phyloP scores from a whole-genome alignment of 2,888 invertebrate genomes.

The Pseudanteris insignis region DNA sequence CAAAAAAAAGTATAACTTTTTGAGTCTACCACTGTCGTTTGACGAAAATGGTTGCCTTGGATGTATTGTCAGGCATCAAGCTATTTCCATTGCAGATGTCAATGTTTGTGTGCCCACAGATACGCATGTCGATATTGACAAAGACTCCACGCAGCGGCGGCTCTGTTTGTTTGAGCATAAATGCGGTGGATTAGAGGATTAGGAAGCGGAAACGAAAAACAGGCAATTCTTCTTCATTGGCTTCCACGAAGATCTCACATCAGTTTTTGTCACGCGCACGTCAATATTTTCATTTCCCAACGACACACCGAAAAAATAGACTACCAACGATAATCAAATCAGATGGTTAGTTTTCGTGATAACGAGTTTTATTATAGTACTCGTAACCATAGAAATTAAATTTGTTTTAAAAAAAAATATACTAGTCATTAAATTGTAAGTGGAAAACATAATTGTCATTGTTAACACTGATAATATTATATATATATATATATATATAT shows the following conservation, averaged over 20 bases:
- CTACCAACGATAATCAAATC: too few relatives aligned
- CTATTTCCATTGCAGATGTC: conserved; percentile 26
- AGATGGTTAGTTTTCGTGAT: too few relatives aligned
- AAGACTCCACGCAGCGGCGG: conserved; percentile 28
- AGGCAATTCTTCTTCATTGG: conserved; percentile 23
- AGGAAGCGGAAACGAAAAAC: conserved; percentile 36
- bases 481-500: too few relatives aligned
- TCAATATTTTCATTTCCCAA: conserved; percentile 27
- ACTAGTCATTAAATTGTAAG: too few relatives aligned
- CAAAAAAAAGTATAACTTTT: conserved; percentile 26
- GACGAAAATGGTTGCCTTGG: conserved; percentile 24
- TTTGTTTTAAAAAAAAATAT: too few relatives aligned
- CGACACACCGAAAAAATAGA: too few relatives aligned
- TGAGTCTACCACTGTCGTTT: conserved; percentile 16
- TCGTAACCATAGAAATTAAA: too few relatives aligned
- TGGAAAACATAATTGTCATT: too few relatives aligned
- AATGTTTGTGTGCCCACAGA: conserved; percentile 12
- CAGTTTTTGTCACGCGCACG: conserved; percentile 17
- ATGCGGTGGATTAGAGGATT: conserved; percentile 30
- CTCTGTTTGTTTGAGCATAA: conserved; percentile 26
- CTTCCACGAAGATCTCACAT: conserved; percentile 26
- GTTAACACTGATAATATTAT: too few relatives aligned
- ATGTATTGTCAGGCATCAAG: conserved; percentile 15
- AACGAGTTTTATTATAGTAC: too few relatives aligned
- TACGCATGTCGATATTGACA: conserved; percentile 24